Percentiles rank a stretch among this genome's conserved stretches.
Evolutionary conservation across 2,888 invertebrate species (phyloP).

Genomic region (Acleris literana): DNA sequence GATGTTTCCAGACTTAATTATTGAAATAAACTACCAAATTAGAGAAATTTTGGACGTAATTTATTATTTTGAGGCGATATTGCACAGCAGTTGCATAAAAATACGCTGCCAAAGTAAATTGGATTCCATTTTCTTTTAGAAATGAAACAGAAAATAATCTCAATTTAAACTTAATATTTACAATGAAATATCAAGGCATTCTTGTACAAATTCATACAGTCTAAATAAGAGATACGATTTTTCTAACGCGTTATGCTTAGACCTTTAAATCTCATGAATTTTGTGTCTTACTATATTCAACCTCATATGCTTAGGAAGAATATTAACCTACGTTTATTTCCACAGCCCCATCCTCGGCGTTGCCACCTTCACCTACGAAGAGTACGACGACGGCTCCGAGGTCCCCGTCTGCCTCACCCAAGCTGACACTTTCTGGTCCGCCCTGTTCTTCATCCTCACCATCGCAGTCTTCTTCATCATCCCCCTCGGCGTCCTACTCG

Average conservation of each 20-base stretch:
- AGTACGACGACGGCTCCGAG: slow-evolving; percentile 87
- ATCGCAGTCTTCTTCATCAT: slow-evolving; percentile 93
- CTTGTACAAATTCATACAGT: too few species aligned
- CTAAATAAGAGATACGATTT: too few species aligned
- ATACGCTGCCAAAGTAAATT: not conserved
- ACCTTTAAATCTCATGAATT: too few species aligned
- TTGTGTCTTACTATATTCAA: too few species aligned
- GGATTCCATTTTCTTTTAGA: not conserved
- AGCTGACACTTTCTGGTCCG: slow-evolving; percentile 90
- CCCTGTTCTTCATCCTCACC: slow-evolving; percentile 90
- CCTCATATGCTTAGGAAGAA: too few species aligned
- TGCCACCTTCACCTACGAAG: slow-evolving; percentile 88
- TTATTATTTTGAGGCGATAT: not conserved
- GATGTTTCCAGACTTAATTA: slow-evolving; percentile 24
- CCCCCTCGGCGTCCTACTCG: slow-evolving; percentile 91
- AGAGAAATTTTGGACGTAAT: not conserved
- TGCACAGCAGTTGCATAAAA: not conserved
- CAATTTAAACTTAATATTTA: too few species aligned
- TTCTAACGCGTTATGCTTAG: too few species aligned
- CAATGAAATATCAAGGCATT: too few species aligned
- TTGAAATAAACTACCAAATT: slow-evolving; percentile 14
- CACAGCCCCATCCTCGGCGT: slow-evolving; percentile 93
- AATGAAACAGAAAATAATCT: too few species aligned
- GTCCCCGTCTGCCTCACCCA: slow-evolving; percentile 92
- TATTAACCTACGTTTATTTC: slow-evolving; percentile 45